phyloP scores from a whole-genome alignment of 2,113 vertebrate genomes.

The Capra hircus region DNA sequence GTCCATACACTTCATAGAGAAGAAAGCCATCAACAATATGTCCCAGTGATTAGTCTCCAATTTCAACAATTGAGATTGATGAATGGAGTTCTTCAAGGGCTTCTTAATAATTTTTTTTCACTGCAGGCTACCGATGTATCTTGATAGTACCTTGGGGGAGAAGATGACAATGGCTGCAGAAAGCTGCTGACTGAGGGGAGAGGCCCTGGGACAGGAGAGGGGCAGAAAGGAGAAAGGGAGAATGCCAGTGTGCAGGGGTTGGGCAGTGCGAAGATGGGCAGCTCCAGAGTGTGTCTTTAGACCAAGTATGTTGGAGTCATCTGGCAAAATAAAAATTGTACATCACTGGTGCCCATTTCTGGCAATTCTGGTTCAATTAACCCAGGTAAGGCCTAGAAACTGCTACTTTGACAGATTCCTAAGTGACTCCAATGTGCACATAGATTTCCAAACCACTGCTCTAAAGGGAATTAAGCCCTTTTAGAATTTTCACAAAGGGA shows the following conservation, averaged over 20 bases:
- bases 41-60: background rate
- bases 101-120: background rate
- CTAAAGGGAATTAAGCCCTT: conserved; percentile 1
- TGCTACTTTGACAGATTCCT: background rate
- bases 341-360: background rate
- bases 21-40: background rate
- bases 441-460: background rate
- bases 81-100: background rate
- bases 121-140: background rate
- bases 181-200: background rate
- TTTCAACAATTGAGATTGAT: background rate
- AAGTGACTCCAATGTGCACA: background rate
- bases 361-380: background rate
- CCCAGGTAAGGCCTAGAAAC: background rate
- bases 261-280: background rate
- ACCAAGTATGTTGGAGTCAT: background rate
- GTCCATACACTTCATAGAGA: background rate
- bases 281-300: background rate
- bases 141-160: background rate
- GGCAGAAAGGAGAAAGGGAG: background rate
- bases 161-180: background rate
- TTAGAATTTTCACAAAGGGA: background rate
- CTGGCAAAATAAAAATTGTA: background rate
- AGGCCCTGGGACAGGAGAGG: background rate
- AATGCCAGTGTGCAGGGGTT: background rate